These are phyloP conservation scores for Dendrolimus houi DNA, from an alignment of 2,888 invertebrate genomes.

Conservation along the genomic window DNA sequence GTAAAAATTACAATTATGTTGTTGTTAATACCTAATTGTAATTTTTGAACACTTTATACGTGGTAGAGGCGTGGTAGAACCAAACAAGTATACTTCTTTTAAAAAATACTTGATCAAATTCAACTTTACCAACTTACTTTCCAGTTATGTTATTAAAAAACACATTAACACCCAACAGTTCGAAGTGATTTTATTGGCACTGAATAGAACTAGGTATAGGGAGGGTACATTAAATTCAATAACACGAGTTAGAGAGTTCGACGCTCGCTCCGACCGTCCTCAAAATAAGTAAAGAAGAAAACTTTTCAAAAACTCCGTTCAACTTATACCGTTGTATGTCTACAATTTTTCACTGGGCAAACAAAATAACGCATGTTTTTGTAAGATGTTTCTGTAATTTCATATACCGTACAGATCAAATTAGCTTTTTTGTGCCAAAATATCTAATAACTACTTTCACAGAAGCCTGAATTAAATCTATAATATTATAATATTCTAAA, in stretches of 20 bases:
- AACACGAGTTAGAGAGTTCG: constrained; percentile 73
- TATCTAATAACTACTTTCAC: too few relatives aligned
- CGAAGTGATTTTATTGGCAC: constrained; percentile 59
- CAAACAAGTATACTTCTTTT: too few relatives aligned
- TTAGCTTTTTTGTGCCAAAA: background rate
- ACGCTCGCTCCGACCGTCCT: constrained; percentile 71
- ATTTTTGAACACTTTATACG: too few relatives aligned
- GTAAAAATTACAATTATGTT: too few relatives aligned
- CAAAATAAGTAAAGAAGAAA: constrained; percentile 71
- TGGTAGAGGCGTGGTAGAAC: too few relatives aligned
- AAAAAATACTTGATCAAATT: too few relatives aligned
- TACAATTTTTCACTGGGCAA: constrained; percentile 42
- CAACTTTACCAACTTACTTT: background rate
- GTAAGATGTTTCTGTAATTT: background rate
- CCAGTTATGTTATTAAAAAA: constrained; percentile 11
- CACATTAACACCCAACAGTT: constrained; percentile 31
- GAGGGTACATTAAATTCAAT: constrained; percentile 74
- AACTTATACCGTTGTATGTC: constrained; percentile 62
- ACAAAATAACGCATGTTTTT: constrained; percentile 33
- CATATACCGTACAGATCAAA: background rate
- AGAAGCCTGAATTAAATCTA: too few relatives aligned
- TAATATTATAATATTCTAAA: too few relatives aligned
- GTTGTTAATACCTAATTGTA: too few relatives aligned
- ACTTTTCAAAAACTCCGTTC: constrained; percentile 61
- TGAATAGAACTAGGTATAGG: constrained; percentile 53